A percentile compares a stretch with the other conserved stretches of the same genome.
Conservation (phyloP, 2,797 vertebrate species). For the Rousettus madagascariensis region DNA sequence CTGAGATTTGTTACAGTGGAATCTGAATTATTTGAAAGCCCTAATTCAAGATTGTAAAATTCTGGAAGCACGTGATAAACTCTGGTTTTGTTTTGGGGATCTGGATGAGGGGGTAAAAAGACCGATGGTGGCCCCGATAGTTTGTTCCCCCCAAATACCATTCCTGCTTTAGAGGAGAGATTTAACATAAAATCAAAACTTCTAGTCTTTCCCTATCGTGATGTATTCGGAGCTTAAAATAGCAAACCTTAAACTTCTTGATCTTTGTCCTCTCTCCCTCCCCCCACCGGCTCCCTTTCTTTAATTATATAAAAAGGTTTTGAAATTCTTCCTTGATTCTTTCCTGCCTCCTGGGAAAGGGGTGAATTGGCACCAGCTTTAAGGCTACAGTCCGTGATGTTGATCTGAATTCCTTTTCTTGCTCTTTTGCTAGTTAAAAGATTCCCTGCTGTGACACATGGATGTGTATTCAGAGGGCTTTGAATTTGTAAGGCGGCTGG, state of each 20-base stretch:
- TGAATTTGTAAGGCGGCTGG: conserved; percentile 42
- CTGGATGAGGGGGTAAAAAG: not conserved
- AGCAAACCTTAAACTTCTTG: conserved; percentile 61
- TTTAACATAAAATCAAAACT: conserved; percentile 65
- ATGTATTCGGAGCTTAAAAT: conserved; percentile 66
- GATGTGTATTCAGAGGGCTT: conserved; percentile 49
- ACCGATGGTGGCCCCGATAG: not conserved
- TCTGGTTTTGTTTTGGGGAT: not conserved
- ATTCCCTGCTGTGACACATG: conserved; percentile 54
- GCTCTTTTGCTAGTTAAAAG: conserved; percentile 69
- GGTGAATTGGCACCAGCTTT: conserved; percentile 41
- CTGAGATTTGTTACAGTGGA: conserved; percentile 40
- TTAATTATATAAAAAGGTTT: conserved; percentile 74
- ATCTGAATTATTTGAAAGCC: conserved; percentile 63
- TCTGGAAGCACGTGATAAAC: not conserved
- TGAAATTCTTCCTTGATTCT: conserved; percentile 77
- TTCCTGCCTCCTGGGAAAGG: conserved; percentile 53
- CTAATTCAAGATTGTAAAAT: conserved; percentile 51
- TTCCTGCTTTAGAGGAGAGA: conserved; percentile 37
- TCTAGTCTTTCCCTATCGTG: conserved; percentile 60
- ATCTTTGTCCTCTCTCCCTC: conserved; percentile 47
- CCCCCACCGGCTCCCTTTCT: conserved; percentile 9
- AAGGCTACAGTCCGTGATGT: conserved; percentile 47
- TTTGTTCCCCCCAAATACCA: not conserved
- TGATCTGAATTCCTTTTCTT: conserved; percentile 56